These are phyloP conservation scores for Taurulus bubalis DNA, from an alignment of 2,113 vertebrate genomes.

Conservation along the genomic window DNA sequence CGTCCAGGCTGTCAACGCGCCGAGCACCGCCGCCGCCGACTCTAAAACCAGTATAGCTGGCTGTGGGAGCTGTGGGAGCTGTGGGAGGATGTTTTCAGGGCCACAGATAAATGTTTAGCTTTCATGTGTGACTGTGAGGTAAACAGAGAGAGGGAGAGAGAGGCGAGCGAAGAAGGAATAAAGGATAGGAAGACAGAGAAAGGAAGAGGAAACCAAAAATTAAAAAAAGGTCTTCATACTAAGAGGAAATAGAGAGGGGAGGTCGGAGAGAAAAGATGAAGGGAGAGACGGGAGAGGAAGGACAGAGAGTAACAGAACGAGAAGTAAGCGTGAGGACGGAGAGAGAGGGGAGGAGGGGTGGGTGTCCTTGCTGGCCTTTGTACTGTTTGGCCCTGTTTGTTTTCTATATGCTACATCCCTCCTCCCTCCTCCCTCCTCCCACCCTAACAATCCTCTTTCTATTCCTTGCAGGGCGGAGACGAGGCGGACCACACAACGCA, in stretches of 20 bases:
- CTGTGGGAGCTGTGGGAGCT: constrained; percentile 7
- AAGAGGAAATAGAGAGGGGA: background rate
- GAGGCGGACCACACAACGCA: constrained; percentile 47
- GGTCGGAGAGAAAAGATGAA: background rate
- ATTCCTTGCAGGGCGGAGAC: constrained; percentile 70
- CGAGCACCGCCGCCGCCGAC: background rate
- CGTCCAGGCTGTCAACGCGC: background rate
- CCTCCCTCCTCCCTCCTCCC: constrained; percentile 14
- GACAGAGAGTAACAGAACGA: background rate
- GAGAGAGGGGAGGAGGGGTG: background rate
- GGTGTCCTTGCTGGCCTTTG: constrained; percentile 48
- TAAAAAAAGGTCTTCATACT: background rate
- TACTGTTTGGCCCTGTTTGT: constrained; percentile 61
- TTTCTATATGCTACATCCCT: constrained; percentile 57
- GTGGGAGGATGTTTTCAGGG: background rate
- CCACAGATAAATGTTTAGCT: constrained; percentile 53
- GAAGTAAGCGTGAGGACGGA: constrained; percentile 23
- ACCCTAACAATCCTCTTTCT: constrained; percentile 68
- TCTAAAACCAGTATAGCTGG: constrained; percentile 2
- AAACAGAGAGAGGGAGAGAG: constrained; percentile 9
- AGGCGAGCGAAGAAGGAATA: too few relatives aligned
- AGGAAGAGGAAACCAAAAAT: background rate
- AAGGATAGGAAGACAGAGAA: background rate
- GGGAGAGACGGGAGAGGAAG: background rate
- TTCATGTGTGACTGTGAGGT: constrained; percentile 52